These are phyloP conservation scores for Aleiodes testaceus DNA, from an alignment of 2,888 invertebrate species.

Conservation along the genomic window DNA sequence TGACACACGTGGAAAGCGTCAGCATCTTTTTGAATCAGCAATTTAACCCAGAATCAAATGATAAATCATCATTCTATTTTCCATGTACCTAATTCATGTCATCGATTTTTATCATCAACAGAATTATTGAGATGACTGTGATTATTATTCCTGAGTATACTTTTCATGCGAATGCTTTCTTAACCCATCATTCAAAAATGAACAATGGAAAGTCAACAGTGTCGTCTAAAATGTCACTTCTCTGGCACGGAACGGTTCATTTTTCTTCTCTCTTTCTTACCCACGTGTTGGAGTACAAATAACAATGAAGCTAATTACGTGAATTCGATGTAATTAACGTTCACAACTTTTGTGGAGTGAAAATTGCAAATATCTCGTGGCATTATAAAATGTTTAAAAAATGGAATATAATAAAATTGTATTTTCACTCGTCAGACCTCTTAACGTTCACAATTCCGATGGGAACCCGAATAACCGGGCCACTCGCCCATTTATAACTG, in stretches of 20 bases:
- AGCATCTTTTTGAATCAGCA: conserved; percentile 19
- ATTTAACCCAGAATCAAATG: conserved; percentile 12
- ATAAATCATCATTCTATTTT: background rate
- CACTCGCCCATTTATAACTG: conserved; percentile 70
- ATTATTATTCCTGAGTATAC: background rate
- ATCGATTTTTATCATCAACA: background rate
- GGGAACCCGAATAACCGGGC: conserved; percentile 59
- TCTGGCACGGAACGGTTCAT: conserved; percentile 15
- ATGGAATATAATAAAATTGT: background rate
- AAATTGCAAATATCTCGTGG: background rate
- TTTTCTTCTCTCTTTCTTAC: conserved; percentile 28
- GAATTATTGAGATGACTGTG: too few species aligned
- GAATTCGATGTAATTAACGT: conserved; percentile 8
- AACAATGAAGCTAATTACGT: conserved; percentile 46
- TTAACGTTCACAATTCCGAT: conserved; percentile 61
- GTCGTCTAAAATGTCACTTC: conserved; percentile 27
- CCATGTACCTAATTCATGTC: too few species aligned
- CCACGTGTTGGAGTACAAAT: background rate
- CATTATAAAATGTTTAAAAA: conserved; percentile 8
- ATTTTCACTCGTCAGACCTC: conserved; percentile 44
- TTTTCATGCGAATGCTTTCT: conserved; percentile 9
- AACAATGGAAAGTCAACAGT: conserved; percentile 47
- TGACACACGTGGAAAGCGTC: conserved; percentile 36
- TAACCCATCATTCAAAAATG: conserved; percentile 19
- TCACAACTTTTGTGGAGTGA: conserved; percentile 24